phyloP scores from a whole-genome alignment of 2,113 vertebrate species.

The Poecilia latipinna region DNA sequence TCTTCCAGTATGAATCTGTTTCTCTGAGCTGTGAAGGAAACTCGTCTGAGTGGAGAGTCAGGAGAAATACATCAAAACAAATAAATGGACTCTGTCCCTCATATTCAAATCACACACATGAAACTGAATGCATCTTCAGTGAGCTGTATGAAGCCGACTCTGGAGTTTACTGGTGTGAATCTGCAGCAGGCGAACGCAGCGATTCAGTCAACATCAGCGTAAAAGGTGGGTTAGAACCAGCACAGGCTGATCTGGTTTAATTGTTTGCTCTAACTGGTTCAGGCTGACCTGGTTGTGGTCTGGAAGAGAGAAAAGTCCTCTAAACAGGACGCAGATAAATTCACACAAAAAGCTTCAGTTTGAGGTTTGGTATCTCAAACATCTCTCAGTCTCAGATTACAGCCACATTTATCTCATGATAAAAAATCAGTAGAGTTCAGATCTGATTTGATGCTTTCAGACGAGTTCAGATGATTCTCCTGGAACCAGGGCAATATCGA shows the following conservation, averaged over 20 bases:
- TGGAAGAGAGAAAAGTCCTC: not conserved
- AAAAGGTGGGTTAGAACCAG: not conserved
- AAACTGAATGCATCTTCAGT: not conserved
- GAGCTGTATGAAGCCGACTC: not conserved
- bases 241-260: not conserved
- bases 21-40: slow-evolving; percentile 34
- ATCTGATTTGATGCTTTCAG: no score
- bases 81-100: rapidly evolving
- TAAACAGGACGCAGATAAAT: not conserved
- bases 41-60: slow-evolving; percentile 14
- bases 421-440: no score
- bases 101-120: rapidly evolving
- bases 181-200: slow-evolving; percentile 2
- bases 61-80: rapidly evolving
- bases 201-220: slow-evolving; percentile 5
- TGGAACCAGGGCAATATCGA: not conserved
- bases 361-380: no score
- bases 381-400: no score
- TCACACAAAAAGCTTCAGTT: not conserved
- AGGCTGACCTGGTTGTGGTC: not conserved
- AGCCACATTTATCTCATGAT: no score
- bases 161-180: slow-evolving; percentile 35
- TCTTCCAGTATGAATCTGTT: slow-evolving; percentile 35
- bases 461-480: not conserved
- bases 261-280: not conserved